Evolutionary conservation across 2,888 invertebrate species (phyloP).

Genomic region (Tetragonisca angustula): DNA sequence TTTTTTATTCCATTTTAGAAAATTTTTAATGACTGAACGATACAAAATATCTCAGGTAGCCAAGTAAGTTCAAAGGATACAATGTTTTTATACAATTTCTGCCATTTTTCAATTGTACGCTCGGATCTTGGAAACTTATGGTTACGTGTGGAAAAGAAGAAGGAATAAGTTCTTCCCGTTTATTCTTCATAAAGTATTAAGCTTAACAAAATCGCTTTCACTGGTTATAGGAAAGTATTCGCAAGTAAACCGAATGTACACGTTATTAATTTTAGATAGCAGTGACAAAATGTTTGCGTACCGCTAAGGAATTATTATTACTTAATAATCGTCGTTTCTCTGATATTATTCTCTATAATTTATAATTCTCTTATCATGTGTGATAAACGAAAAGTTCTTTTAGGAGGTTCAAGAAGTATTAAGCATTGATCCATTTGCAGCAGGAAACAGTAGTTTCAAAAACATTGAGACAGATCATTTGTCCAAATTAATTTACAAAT

Average conservation of each 20-base stretch:
- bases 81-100: constrained; percentile 44
- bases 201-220: constrained; percentile 32
- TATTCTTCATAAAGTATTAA: constrained; percentile 17
- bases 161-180: constrained; percentile 16
- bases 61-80: constrained; percentile 56
- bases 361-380: constrained; percentile 2
- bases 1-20: constrained; percentile 28
- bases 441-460: constrained; percentile 15
- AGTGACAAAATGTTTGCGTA: constrained; percentile 7
- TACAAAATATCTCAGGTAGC: constrained; percentile 72
- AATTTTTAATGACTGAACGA: constrained; percentile 70
- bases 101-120: constrained; percentile 28
- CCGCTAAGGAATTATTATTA: neutral
- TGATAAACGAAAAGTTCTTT: constrained; percentile 11
- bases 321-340: constrained; percentile 8
- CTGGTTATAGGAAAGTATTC: neutral
- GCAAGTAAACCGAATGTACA: constrained; percentile 21
- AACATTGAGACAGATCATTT: neutral
- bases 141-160: constrained; percentile 3
- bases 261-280: constrained; percentile 22
- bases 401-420: constrained; percentile 3
- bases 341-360: constrained; percentile 15
- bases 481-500: neutral
- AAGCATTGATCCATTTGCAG: constrained; percentile 25
- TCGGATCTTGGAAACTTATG: constrained; percentile 6